These are phyloP conservation scores for Ethmia dodecea DNA, from an alignment of 2,888 invertebrate species.

Conservation along the genomic window DNA sequence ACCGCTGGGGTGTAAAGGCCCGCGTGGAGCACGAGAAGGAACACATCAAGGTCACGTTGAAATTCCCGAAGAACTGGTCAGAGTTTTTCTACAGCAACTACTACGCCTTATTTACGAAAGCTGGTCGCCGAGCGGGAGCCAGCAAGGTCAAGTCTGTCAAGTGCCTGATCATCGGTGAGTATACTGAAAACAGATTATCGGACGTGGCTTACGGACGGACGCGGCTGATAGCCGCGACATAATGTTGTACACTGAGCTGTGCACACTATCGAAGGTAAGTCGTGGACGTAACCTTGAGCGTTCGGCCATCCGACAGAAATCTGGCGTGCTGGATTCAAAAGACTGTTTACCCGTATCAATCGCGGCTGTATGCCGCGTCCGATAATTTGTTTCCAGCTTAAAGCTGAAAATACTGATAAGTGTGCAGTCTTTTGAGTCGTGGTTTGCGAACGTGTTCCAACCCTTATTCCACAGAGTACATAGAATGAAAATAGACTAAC, in stretches of 20 bases:
- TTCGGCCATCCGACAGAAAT: not conserved
- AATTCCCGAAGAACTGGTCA: conserved; percentile 11
- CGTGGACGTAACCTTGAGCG: too few relatives aligned
- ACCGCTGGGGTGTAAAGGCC: conserved; percentile 12
- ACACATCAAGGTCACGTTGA: conserved; percentile 12
- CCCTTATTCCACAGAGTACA: too few relatives aligned
- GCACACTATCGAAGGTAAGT: too few relatives aligned
- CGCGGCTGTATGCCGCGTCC: not conserved
- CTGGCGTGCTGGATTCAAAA: too few relatives aligned
- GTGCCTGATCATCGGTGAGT: conserved; percentile 23
- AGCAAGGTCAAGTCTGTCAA: conserved; percentile 15
- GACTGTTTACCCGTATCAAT: not conserved
- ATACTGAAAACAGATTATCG: not conserved
- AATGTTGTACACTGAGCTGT: not conserved
- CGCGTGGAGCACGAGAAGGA: conserved; percentile 7
- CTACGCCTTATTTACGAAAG: conserved; percentile 5
- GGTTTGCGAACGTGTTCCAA: too few relatives aligned
- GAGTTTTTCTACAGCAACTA: conserved; percentile 8
- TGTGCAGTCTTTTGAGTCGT: not conserved
- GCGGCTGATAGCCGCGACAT: not conserved
- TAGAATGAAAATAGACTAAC: too few relatives aligned
- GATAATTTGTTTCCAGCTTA: too few relatives aligned
- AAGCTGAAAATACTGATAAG: not conserved
- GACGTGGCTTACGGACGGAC: too few relatives aligned
- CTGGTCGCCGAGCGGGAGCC: conserved; percentile 1